Base-by-base conservation (phyloP, 1,140 invertebrate genomes). In the Planococcus citri region DNA sequence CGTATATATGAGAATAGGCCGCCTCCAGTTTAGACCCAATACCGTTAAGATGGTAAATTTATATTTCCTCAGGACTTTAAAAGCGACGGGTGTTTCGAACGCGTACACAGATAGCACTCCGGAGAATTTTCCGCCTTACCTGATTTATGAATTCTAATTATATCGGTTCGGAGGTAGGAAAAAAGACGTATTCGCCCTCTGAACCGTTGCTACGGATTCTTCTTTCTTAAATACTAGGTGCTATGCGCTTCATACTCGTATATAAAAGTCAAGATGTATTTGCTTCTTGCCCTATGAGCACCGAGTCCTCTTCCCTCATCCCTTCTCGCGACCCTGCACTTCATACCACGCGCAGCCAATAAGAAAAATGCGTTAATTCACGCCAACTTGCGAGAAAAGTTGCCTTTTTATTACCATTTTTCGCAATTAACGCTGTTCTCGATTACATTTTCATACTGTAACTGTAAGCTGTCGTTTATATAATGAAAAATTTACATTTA, bases 91-190 rank as follows among this genome's bases (percentile, higher is more conserved):
- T 51, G 17, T n/a, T 51, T 9, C 41, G 41, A 37, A 37, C n/a
- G 33, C 33, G 33, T 14, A 37, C 6, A 37, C 6, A 37, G 33
- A 51, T 51, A 51, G 41, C 41, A 51, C 41, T 51, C 41, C 12
- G 41, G 41, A 51, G 41, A 51, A 51, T 51, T 51, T 51, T n/a
- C 4, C 41, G 41, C 41, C 41, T 51, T 51, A 51, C 41, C 41
- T 51, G 41, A 51, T 51, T 51, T 51, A 51, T 51, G 41, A 51
- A 51, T 51, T 51, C 41, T 51, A 51, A 51, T 51, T 51, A 51
- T 51, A 51, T 51, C 41, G 41, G 41, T 20, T 20, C 12, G n/a
- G 41, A 51, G 41, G 41, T 51, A 51, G 6, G 41, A 51, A 51
- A 51, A 51, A 51, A 51, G 41, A 51, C 41, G 29, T 33, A 33